These are phyloP conservation scores for Meteorus colon DNA, from an alignment of 2,888 invertebrate species.

Conservation along the genomic window DNA sequence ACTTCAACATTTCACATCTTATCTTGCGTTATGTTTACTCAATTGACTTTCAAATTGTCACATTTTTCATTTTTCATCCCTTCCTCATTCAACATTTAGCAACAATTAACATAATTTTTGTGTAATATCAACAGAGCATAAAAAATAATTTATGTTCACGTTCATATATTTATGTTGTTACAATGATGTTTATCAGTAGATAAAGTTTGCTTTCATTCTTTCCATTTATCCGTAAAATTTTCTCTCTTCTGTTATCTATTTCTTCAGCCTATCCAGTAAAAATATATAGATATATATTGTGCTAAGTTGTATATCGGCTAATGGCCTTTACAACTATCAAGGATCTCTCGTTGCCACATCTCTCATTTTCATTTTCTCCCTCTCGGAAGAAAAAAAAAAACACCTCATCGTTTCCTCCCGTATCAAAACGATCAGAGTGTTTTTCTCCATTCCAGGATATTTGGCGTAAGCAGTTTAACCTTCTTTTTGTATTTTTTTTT, in stretches of 20 bases:
- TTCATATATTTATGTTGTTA: not conserved
- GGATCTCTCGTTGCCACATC: constrained; percentile 19
- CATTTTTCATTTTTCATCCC: not conserved
- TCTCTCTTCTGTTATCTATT: constrained; percentile 19
- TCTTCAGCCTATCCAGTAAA: not conserved
- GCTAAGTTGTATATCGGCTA: constrained; percentile 12
- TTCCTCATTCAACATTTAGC: not conserved
- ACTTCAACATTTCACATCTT: constrained; percentile 4
- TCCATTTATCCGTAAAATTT: not conserved
- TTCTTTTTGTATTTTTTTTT: too few species aligned
- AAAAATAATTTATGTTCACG: not conserved
- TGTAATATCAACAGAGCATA: not conserved
- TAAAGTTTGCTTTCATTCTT: constrained; percentile 13
- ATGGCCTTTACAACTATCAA: constrained; percentile 33
- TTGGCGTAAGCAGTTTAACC: constrained; percentile 38
- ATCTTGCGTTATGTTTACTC: not conserved
- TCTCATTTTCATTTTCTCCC: constrained; percentile 25
- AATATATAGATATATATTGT: not conserved
- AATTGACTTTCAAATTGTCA: constrained; percentile 6
- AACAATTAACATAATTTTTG: not conserved
- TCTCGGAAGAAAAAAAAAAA: constrained; percentile 8
- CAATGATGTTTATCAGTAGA: constrained; percentile 3
- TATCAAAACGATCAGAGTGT: constrained; percentile 33
- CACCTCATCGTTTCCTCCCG: constrained; percentile 2
- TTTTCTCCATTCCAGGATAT: constrained; percentile 24